These are phyloP conservation scores for Rhabdornis inornatus DNA, from an alignment of 2,113 vertebrate species.

Conservation along the genomic window DNA sequence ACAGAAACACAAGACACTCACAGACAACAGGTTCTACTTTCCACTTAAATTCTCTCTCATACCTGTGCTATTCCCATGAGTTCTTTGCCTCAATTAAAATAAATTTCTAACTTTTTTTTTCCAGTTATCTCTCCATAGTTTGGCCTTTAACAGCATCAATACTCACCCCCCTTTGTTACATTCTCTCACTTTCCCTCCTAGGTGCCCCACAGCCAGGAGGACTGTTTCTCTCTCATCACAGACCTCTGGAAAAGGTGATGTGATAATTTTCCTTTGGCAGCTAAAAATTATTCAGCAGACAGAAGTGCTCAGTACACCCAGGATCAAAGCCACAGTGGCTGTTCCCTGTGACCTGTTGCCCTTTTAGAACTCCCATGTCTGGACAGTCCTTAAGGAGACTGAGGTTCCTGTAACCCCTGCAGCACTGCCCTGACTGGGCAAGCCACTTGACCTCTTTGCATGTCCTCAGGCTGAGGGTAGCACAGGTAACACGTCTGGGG, in stretches of 20 bases:
- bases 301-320: not conserved
- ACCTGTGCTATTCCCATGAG: not conserved
- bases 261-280: not conserved
- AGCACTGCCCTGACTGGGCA: not conserved
- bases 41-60: not conserved
- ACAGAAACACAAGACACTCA: not conserved
- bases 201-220: not conserved
- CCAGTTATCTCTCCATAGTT: not conserved
- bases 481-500: not conserved
- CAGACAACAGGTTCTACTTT: not conserved
- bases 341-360: not conserved
- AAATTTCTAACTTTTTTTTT: not conserved
- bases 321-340: not conserved
- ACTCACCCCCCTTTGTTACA: not conserved
- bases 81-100: not conserved
- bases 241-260: not conserved
- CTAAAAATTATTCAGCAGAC: not conserved
- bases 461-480: not conserved
- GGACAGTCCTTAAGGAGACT: not conserved
- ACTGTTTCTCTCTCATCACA: not conserved
- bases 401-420: not conserved
- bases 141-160: not conserved
- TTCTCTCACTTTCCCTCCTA: not conserved
- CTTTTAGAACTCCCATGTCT: not conserved
- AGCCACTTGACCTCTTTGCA: not conserved